These are phyloP conservation scores for Hyaena hyaena DNA, from an alignment of 2,113 vertebrate genomes.

Conservation along the genomic window DNA sequence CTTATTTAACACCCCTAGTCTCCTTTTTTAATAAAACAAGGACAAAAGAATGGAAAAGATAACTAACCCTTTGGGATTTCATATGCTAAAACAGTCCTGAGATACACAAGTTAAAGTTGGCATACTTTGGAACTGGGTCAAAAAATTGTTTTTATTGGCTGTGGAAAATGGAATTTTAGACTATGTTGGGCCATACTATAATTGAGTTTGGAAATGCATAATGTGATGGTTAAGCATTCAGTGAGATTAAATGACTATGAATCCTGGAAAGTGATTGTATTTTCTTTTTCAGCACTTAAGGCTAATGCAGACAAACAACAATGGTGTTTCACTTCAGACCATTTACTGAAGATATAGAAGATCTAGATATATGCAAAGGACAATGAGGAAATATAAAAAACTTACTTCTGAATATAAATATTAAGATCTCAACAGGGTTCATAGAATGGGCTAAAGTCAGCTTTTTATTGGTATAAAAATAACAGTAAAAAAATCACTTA, in stretches of 20 bases:
- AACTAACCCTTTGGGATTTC: slow-evolving; percentile 79
- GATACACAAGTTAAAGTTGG: slow-evolving; percentile 84
- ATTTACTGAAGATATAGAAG: slow-evolving; percentile 32
- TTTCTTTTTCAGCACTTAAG: slow-evolving; percentile 50
- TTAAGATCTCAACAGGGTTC: background rate
- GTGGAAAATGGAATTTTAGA: slow-evolving; percentile 80
- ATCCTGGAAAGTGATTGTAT: slow-evolving; percentile 24
- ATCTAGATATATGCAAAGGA: slow-evolving; percentile 46
- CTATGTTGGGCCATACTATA: slow-evolving; percentile 81
- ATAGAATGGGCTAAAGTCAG: slow-evolving; percentile 24
- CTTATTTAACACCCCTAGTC: slow-evolving; percentile 26
- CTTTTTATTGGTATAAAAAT: slow-evolving; percentile 59
- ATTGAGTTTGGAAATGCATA: slow-evolving; percentile 80
- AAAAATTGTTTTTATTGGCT: slow-evolving; percentile 87
- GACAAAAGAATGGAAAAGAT: slow-evolving; percentile 55
- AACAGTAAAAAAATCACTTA: slow-evolving; percentile 63
- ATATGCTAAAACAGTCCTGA: slow-evolving; percentile 81
- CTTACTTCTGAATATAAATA: slow-evolving; percentile 57
- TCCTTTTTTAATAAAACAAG: slow-evolving; percentile 46
- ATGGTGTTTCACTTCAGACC: slow-evolving; percentile 41
- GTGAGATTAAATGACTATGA: slow-evolving; percentile 35
- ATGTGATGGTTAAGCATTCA: slow-evolving; percentile 44
- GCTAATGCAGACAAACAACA: slow-evolving; percentile 27
- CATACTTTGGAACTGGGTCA: slow-evolving; percentile 84
- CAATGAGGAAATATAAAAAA: slow-evolving; percentile 45